These are phyloP conservation scores for Chironomus tentans DNA, from an alignment of 2,888 invertebrate species.

Conservation along the genomic window DNA sequence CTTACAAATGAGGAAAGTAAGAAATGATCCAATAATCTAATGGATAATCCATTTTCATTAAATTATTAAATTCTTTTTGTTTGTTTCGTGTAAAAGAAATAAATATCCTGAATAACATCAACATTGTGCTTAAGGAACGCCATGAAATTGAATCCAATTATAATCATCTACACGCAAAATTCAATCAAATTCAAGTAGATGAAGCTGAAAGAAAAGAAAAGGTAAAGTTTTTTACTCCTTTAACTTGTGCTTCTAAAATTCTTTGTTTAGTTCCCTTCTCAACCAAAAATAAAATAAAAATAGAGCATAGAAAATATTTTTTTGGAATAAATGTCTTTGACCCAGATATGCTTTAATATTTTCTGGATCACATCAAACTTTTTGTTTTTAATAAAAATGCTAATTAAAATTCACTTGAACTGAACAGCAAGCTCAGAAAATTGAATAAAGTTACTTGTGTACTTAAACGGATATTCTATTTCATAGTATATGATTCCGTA, in stretches of 20 bases:
- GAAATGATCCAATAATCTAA: not conserved
- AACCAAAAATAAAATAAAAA: not conserved
- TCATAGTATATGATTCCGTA: not conserved
- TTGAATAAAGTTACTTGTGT: too few species aligned
- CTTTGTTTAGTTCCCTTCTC: conserved; percentile 3
- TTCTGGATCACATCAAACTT: not conserved
- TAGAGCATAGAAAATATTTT: not conserved
- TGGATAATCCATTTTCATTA: too few species aligned
- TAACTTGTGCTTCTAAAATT: not conserved
- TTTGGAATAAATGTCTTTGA: conserved; percentile 4
- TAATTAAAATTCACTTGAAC: not conserved
- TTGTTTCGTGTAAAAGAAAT: conserved; percentile 16
- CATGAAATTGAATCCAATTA: conserved; percentile 28
- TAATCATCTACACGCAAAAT: conserved; percentile 26
- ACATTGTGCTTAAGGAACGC: conserved; percentile 26
- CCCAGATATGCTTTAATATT: not conserved
- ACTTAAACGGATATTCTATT: too few species aligned
- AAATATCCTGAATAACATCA: conserved; percentile 24
- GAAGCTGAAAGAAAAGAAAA: conserved; percentile 26
- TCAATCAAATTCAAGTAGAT: conserved; percentile 25
- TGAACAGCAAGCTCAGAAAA: too few species aligned
- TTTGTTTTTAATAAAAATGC: too few species aligned
- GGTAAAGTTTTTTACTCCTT: conserved; percentile 2
- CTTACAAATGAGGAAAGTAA: conserved; percentile 28
- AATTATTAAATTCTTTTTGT: too few species aligned